Conservation (phyloP, 2,888 invertebrate species). For the Myopa testacea region DNA sequence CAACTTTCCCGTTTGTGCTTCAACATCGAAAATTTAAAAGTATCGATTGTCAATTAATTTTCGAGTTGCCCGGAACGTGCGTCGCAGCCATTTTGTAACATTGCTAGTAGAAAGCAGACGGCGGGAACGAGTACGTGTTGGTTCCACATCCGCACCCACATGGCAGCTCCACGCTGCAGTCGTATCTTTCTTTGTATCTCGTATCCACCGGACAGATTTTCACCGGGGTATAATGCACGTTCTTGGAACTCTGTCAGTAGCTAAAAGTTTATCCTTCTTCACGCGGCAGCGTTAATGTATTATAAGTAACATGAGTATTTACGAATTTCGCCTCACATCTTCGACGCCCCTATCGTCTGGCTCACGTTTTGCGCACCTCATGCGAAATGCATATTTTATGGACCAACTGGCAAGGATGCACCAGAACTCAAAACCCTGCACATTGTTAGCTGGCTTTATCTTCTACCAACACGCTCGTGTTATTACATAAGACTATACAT, state of each 20-base stretch:
- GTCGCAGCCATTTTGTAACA: conserved; percentile 15
- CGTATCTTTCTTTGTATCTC: background rate
- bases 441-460: background rate
- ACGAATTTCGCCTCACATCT: conserved; percentile 4
- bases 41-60: conserved; percentile 39
- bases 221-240: background rate
- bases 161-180: background rate
- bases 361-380: conserved; percentile 6
- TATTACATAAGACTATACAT: no score
- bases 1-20: background rate
- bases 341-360: background rate
- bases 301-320: conserved; percentile 20
- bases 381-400: conserved; percentile 14
- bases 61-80: conserved; percentile 28
- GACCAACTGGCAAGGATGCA: background rate
- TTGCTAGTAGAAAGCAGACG: background rate
- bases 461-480: background rate
- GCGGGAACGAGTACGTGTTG: background rate
- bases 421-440: background rate
- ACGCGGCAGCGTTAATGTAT: conserved; percentile 16
- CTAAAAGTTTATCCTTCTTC: conserved; percentile 25
- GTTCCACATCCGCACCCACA: background rate
- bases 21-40: conserved; percentile 25
- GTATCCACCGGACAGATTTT: conserved; percentile 2
- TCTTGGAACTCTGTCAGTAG: conserved; percentile 1